Percentiles rank a stretch among this genome's conserved stretches.
phyloP scores from a whole-genome alignment of 2,888 invertebrate genomes.

The Netelia virgata region DNA sequence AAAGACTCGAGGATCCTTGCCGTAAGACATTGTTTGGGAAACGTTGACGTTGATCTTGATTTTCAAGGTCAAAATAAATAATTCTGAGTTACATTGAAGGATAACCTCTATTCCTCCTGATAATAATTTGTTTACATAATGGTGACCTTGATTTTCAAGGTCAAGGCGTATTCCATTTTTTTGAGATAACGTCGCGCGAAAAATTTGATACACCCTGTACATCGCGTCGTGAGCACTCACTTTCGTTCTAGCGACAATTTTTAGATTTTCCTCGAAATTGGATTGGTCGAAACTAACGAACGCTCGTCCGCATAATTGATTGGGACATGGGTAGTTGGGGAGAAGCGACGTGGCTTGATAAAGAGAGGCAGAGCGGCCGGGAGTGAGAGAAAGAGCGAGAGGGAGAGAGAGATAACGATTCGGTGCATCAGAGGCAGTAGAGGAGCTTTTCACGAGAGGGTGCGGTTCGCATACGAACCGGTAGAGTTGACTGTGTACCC shows the following conservation, averaged over 20 bases:
- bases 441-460: conserved; percentile 43
- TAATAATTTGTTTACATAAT: no score
- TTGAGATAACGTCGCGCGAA: background rate
- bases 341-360: conserved; percentile 15
- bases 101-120: no score
- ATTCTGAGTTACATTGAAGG: no score
- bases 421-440: conserved; percentile 43
- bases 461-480: conserved; percentile 37
- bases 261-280: conserved; percentile 70
- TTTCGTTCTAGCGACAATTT: conserved; percentile 67
- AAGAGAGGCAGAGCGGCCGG: background rate
- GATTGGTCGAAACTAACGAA: conserved; percentile 73
- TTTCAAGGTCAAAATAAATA: no score
- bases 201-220: background rate
- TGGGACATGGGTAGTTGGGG: conserved; percentile 67
- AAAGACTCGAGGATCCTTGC: background rate
- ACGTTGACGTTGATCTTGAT: no score
- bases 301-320: conserved; percentile 73
- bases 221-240: conserved; percentile 27
- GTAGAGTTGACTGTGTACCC: conserved; percentile 38
- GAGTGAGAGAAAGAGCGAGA: background rate
- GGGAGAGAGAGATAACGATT: conserved; percentile 15
- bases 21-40: no score
- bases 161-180: no score
- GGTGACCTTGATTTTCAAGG: no score